Evolutionary conservation across 2,113 vertebrate species (phyloP).

Genomic region (Guaruba guarouba): DNA sequence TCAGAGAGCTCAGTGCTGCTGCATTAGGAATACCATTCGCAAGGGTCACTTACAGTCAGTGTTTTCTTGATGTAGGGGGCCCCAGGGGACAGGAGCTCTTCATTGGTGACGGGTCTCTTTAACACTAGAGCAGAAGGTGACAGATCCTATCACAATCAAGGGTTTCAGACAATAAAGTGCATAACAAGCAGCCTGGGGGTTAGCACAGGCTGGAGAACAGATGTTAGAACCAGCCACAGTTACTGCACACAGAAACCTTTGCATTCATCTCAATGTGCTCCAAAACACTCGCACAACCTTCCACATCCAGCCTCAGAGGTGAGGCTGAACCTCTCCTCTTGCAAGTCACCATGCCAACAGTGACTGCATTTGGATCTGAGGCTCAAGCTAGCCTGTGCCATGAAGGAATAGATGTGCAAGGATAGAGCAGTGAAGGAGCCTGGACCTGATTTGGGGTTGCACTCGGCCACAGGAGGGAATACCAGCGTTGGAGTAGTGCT

Average conservation of each 20-base stretch:
- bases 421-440: background rate
- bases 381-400: background rate
- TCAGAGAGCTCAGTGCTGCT: background rate
- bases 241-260: background rate
- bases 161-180: background rate
- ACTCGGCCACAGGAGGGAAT: constrained; percentile 64
- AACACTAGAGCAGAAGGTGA: constrained; percentile 74
- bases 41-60: constrained; percentile 76
- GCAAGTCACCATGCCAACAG: background rate
- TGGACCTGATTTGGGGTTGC: constrained; percentile 87
- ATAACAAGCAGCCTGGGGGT: background rate
- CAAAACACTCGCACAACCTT: background rate
- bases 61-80: constrained; percentile 82
- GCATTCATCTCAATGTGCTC: background rate
- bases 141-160: constrained; percentile 35
- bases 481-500: constrained; percentile 27
- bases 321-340: background rate
- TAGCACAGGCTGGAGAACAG: background rate
- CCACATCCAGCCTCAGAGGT: background rate
- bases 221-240: background rate
- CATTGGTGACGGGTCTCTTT: constrained; percentile 76
- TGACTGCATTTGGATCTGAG: background rate
- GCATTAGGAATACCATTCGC: background rate
- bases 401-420: accelerated
- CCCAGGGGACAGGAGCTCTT: constrained; percentile 82